These are phyloP conservation scores for Masticophis lateralis DNA, from an alignment of 2,797 vertebrate species.

Conservation along the genomic window DNA sequence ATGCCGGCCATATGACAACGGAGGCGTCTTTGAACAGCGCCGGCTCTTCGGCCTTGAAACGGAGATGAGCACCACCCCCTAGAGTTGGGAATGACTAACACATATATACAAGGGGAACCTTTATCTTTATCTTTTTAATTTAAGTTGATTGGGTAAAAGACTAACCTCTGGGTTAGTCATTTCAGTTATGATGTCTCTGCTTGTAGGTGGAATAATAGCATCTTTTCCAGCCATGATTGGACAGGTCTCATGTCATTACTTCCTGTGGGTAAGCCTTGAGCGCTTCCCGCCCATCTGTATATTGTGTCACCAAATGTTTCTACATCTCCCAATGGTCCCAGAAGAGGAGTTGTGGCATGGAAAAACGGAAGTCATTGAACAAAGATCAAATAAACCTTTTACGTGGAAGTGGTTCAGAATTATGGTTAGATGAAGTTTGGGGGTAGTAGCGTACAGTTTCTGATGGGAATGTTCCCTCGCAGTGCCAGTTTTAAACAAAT, in stretches of 20 bases:
- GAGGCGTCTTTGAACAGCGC: too few relatives aligned
- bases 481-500: background rate
- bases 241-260: background rate
- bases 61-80: too few relatives aligned
- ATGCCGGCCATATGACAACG: too few relatives aligned
- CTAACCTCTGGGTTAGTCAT: background rate
- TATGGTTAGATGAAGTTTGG: background rate
- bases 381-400: background rate
- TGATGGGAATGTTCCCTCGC: background rate
- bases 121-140: too few relatives aligned
- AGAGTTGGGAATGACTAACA: too few relatives aligned
- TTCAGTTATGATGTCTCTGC: background rate
- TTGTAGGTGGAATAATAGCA: background rate
- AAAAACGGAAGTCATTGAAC: background rate
- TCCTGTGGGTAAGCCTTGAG: background rate
- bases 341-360: background rate
- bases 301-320: background rate
- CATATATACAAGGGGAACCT: too few relatives aligned
- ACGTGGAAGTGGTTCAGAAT: background rate
- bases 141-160: background rate
- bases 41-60: too few relatives aligned
- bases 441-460: background rate
- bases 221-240: background rate
- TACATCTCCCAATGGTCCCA: background rate
- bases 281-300: background rate